A percentile compares a stretch with the other conserved stretches of the same genome.
These are phyloP conservation scores for Anoplopoma fimbria DNA, from an alignment of 2,113 vertebrate genomes.

Conservation along the genomic window DNA sequence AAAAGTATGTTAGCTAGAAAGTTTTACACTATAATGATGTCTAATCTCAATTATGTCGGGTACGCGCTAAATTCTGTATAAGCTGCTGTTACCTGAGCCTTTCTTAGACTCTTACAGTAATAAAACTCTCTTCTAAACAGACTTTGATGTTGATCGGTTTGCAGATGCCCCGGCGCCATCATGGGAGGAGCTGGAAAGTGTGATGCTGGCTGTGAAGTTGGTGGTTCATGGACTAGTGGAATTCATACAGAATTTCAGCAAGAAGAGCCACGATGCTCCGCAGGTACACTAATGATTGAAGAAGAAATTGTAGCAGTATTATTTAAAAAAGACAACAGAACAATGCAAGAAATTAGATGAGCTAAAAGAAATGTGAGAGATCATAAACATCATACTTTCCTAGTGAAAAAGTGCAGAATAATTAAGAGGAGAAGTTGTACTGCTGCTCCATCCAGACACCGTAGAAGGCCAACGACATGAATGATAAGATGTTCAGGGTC, in stretches of 20 bases:
- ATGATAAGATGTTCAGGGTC: slow-evolving; percentile 7
- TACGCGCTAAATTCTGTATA: neutral
- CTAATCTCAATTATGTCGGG: neutral
- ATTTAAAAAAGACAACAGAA: neutral
- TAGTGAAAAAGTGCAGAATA: slow-evolving; percentile 1
- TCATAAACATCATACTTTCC: neutral
- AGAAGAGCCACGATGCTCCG: slow-evolving; percentile 94
- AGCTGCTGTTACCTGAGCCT: neutral
- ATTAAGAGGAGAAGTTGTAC: neutral
- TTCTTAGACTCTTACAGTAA: neutral
- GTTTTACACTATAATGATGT: neutral
- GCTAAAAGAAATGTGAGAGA: neutral
- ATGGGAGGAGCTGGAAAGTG: slow-evolving; percentile 95
- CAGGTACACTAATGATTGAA: slow-evolving; percentile 83
- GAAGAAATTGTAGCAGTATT: no score
- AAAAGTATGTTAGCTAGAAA: neutral
- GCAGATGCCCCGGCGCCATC: slow-evolving; percentile 91
- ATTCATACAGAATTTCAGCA: slow-evolving; percentile 97
- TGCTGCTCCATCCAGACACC: neutral
- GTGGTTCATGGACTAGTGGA: slow-evolving; percentile 96
- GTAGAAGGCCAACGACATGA: no score
- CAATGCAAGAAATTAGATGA: neutral
- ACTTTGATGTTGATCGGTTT: slow-evolving; percentile 41
- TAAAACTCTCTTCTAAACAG: neutral
- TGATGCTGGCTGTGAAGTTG: slow-evolving; percentile 94